Evolutionary conservation across 2,797 vertebrate species (phyloP).

Genomic region (Protosalanx chinensis): DNA sequence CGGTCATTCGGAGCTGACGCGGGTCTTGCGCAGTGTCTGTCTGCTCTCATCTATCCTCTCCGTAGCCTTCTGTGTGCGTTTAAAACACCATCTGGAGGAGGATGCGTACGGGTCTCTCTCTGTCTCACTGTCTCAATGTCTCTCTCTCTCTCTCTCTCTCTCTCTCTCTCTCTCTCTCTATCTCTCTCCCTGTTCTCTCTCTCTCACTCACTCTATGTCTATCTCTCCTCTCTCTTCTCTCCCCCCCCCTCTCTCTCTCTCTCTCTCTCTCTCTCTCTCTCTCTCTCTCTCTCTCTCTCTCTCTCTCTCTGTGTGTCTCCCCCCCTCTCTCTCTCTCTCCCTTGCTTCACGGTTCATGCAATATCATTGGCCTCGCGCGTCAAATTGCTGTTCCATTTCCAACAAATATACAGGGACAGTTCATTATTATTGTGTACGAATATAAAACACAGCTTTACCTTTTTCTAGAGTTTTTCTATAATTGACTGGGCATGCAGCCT

Average conservation of each 20-base stretch:
- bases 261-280: constrained; percentile 32
- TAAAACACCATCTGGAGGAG: constrained; percentile 82
- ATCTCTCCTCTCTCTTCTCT: constrained; percentile 21
- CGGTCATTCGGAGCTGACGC: constrained; percentile 58
- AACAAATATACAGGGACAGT: constrained; percentile 1
- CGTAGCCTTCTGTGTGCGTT: constrained; percentile 81
- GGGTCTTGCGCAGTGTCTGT: constrained; percentile 63
- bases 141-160: constrained; percentile 52
- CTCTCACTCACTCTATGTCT: constrained; percentile 36
- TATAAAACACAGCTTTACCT: too few species aligned
- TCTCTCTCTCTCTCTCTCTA: constrained; percentile 41
- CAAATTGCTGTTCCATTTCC: background rate
- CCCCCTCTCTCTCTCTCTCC: constrained; percentile 34
- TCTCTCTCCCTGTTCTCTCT: constrained; percentile 35
- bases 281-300: constrained; percentile 38
- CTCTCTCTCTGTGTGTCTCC: constrained; percentile 32
- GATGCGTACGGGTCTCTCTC: constrained; percentile 54
- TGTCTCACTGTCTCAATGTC: too few species aligned
- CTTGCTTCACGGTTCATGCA: constrained; percentile 38
- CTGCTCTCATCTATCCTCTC: constrained; percentile 69
- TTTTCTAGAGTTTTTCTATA: background rate
- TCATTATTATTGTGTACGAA: too few species aligned
- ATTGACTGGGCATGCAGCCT: background rate
- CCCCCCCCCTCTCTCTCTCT: constrained; percentile 31
- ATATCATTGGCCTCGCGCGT: constrained; percentile 29